Base-by-base conservation (phyloP, 2,888 invertebrate species). In the Eugnorisma glareosa region DNA sequence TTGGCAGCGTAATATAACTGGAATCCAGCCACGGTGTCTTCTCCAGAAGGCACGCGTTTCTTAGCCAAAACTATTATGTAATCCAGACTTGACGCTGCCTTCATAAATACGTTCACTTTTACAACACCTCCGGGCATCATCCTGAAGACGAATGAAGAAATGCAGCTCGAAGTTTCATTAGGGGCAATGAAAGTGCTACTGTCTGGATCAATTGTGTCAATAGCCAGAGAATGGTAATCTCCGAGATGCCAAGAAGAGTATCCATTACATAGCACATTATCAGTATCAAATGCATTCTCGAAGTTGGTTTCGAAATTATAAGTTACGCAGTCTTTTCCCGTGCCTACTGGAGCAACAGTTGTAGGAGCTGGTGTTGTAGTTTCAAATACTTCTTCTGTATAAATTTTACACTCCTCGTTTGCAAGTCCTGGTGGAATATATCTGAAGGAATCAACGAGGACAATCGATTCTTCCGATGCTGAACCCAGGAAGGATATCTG, bases 141-240 rank as follows among this genome's bases (percentile, higher is more conserved):
- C 28, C 82, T 78, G 68, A 93, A 92, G 2, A 79, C 73, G 54
- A 91, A 90, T 0, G 93, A 93, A 15, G 92, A 88, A 28, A 91
- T 87, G 77, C 93, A 93, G 63, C 93, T 93, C 31, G 89, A 81
- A 21, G 68, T 61, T 37, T 85, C 75, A 59, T 86, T 87, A 6
- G 93, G 93, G n/a, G 89, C 59, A 73, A 93, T 90, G 63, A 90
- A 93, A 18, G 83, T 86, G 6, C 69, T 81, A 66, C 93, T 92
- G 0, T 81, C 71, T 15, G 82, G 77, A 73, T 91, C 78, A 8
- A 90, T 90, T 37, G 88, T 86, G 0, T 89, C 87, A 10, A 93
- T 81, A 24, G 71, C 77, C 8, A 89, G 72, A 8, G 88, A 85
- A 1, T 89, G 78, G 72, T 93, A 93, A 67, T 89, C 85, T n/a